phyloP scores from a whole-genome alignment of 2,888 invertebrate species.

The Megaustenia siamemsis region DNA sequence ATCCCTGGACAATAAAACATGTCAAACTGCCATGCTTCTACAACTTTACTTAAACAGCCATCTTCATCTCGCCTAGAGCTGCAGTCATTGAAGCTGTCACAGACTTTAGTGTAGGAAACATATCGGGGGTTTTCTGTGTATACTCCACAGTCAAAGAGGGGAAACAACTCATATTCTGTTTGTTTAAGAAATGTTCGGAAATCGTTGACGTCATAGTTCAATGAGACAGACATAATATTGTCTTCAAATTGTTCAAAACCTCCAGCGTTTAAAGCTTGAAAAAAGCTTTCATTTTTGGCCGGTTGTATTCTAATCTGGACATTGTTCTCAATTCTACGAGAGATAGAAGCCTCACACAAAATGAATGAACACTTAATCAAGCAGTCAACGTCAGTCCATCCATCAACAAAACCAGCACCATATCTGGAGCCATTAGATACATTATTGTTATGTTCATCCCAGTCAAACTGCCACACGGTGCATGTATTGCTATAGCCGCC shows the following conservation, averaged over 20 bases:
- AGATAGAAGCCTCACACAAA: neutral
- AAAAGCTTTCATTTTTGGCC: neutral
- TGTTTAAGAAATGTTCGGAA: neutral
- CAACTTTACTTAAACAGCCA: too few relatives aligned
- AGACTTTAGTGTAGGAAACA: neutral
- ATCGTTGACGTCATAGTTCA: neutral
- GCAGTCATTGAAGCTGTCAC: neutral
- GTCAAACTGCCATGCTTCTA: neutral
- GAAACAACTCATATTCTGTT: neutral
- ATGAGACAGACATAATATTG: neutral
- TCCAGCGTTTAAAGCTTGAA: neutral
- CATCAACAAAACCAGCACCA: neutral
- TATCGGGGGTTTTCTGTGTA: neutral
- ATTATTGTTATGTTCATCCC: too few relatives aligned
- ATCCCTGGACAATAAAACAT: neutral
- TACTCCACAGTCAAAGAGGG: neutral
- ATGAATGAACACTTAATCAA: neutral
- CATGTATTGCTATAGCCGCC: neutral
- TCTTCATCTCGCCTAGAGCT: neutral
- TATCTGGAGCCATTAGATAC: neutral
- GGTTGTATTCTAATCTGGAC: neutral
- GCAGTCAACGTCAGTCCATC: neutral
- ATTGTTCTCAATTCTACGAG: neutral
- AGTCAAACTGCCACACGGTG: neutral
- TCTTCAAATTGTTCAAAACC: neutral